These are phyloP conservation scores for Alces alces DNA, from an alignment of 2,113 vertebrate species.

Conservation along the genomic window DNA sequence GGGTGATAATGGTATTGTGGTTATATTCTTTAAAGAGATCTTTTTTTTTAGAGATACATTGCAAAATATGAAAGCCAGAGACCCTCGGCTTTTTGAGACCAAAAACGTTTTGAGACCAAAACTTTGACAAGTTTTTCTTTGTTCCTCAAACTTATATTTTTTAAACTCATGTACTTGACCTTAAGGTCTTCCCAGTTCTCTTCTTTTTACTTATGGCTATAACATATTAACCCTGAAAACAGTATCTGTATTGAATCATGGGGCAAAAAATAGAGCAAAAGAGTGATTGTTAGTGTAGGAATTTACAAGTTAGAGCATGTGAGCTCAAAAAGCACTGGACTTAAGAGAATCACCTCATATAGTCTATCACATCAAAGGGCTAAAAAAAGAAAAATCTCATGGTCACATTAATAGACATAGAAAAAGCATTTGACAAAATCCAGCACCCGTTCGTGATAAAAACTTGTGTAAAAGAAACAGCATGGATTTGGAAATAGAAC, in stretches of 20 bases:
- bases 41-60: background rate
- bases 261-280: background rate
- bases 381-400: background rate
- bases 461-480: background rate
- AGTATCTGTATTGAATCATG: background rate
- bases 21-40: background rate
- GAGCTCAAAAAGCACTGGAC: background rate
- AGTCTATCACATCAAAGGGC: background rate
- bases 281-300: background rate
- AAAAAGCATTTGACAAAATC: background rate
- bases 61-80: background rate
- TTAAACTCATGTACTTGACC: background rate
- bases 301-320: background rate
- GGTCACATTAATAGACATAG: background rate
- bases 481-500: background rate
- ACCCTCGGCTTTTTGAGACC: background rate
- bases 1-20: background rate
- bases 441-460: background rate
- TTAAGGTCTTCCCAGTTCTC: background rate
- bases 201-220: background rate
- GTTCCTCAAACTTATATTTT: background rate
- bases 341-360: background rate
- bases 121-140: background rate
- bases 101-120: background rate
- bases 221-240: background rate